Percentiles rank a stretch among this genome's conserved stretches.
These are phyloP conservation scores for Orthonychiurus folsomi DNA, from an alignment of 2,888 invertebrate species.

Conservation along the genomic window DNA sequence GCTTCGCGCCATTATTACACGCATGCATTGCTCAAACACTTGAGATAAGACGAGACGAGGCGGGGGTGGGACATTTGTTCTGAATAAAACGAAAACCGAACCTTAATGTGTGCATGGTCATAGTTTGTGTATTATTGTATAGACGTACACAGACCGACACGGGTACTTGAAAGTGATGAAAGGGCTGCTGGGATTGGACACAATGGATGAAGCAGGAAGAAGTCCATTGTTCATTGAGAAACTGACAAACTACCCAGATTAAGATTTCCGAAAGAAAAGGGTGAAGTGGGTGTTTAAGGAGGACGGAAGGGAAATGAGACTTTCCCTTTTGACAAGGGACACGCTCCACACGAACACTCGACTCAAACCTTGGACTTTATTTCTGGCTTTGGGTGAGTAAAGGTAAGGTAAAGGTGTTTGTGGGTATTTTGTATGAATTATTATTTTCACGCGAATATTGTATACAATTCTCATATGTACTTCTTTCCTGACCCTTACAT, in stretches of 20 bases:
- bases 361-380: not conserved
- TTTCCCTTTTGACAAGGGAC: not conserved
- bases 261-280: not conserved
- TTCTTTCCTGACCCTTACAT: too few relatives aligned
- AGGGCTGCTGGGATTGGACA: too few relatives aligned
- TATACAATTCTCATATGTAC: too few relatives aligned
- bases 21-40: not conserved
- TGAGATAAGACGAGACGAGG: not conserved
- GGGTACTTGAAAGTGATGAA: not conserved
- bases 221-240: too few relatives aligned
- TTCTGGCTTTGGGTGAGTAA: not conserved
- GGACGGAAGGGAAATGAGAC: not conserved
- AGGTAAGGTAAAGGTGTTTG: too few relatives aligned
- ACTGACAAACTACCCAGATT: too few relatives aligned
- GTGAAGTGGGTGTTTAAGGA: not conserved
- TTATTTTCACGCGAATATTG: too few relatives aligned
- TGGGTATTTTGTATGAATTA: too few relatives aligned
- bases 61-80: not conserved
- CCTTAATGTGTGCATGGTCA: not conserved
- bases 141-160: not conserved
- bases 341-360: not conserved
- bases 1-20: not conserved
- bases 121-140: not conserved
- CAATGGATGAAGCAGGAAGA: too few relatives aligned
- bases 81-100: not conserved